Base-by-base conservation (phyloP, 2,888 invertebrate genomes). In the Tupiocoris notatus region DNA sequence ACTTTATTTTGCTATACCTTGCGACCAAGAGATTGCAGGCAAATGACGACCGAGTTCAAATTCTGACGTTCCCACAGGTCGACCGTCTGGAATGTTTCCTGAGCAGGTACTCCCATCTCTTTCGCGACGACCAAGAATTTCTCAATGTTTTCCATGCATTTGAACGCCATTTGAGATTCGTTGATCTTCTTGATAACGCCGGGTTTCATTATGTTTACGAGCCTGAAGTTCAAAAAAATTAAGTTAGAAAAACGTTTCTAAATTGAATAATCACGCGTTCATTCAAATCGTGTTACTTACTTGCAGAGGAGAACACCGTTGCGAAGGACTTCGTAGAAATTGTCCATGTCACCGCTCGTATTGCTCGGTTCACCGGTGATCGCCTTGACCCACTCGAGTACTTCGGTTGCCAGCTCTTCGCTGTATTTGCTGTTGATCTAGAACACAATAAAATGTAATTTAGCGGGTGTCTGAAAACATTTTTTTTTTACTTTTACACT, bases 71-170 rank as follows among this genome's bases (percentile, higher is more conserved):
- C 98, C 93, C 96, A 98, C 67, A 98, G 88, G 84, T 98, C 98
- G 1, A 97, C 96, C 1, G 97, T 98, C 86, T 97, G 96, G 90
- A 98, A 98, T 66, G 94, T 92, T 86, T 98, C 98, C 83, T 94
- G 93, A 21, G 94, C 91, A 0, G 95, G 94, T 1, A 99, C 96
- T 58, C 98, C 98, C 79, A 96, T 87, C 77, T 88, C 89, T 83
- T 89, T 90, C 76, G 93, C 94, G 9, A 91, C 91, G 80, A 92
- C 93, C 77, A 96, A 86, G 86, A 98, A 97, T 23, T 92, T 93
- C 85, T 96, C 95, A 81, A 98, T 98, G 85, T 98, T 98, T 86
- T 98, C 98, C 98, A 98, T 98, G 86, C 96, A 96, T 83, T 97
- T 97, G 86, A 98, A 98, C 77, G 94, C 96, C 91, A 95, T 92